Conservation (phyloP, 2,888 invertebrate species). For the Calephelis perditalis region DNA sequence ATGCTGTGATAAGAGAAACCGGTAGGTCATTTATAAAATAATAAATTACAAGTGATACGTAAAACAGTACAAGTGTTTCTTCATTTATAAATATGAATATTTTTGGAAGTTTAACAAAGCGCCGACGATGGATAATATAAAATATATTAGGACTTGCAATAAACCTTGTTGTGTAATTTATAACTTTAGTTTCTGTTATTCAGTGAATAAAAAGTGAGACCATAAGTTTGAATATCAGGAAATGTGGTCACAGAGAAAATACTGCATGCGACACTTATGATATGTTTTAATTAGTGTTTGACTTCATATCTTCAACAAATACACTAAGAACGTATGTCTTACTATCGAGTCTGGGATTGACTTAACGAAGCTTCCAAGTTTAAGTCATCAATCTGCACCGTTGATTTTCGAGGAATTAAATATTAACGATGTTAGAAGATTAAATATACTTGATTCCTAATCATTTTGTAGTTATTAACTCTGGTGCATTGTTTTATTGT, state of each 20-base stretch:
- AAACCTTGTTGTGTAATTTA: too few species aligned
- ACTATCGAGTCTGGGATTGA: not conserved
- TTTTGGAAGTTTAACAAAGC: too few species aligned
- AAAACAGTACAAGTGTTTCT: too few species aligned
- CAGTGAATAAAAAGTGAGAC: not conserved
- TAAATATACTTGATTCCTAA: too few species aligned
- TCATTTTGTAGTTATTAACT: too few species aligned
- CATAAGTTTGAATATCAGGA: not conserved
- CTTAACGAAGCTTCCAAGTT: constrained; percentile 1
- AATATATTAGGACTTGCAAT: too few species aligned
- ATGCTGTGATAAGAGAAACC: too few species aligned
- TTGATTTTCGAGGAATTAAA: not conserved
- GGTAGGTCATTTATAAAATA: too few species aligned
- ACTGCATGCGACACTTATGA: not conserved
- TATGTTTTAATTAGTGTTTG: constrained; percentile 6
- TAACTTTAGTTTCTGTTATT: not conserved
- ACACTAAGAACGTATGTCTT: not conserved
- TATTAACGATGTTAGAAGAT: not conserved
- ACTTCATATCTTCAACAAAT: constrained; percentile 3
- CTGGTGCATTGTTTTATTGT: too few species aligned
- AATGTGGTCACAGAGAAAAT: constrained; percentile 1
- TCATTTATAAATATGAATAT: too few species aligned
- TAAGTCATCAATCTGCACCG: constrained; percentile 4
- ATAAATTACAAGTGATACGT: too few species aligned
- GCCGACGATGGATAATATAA: too few species aligned